Evolutionary conservation across 2,113 vertebrate species (phyloP).

Genomic region (Rhinoptilus africanus): DNA sequence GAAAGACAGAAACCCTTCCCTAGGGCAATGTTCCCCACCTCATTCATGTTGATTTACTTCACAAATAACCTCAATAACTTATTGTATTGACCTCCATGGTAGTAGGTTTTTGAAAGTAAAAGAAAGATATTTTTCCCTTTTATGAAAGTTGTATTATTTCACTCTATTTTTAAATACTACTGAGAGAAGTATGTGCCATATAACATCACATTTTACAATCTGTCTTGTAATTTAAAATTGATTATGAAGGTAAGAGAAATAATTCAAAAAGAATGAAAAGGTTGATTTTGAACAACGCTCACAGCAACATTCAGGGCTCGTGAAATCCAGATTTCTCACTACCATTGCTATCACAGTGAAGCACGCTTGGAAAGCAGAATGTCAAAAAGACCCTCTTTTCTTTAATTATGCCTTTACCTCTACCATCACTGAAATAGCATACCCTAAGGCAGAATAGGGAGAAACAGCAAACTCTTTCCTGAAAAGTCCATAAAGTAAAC

Average conservation of each 20-base stretch:
- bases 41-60: background rate
- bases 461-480: constrained; percentile 7
- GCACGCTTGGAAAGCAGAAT: background rate
- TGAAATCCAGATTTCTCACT: background rate
- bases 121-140: background rate
- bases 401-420: constrained; percentile 19
- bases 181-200: background rate
- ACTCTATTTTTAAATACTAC: background rate
- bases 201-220: background rate
- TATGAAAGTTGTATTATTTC: background rate
- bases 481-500: constrained; percentile 60
- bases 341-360: background rate
- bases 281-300: background rate
- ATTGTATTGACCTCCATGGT: background rate
- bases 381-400: background rate
- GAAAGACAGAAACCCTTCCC: background rate
- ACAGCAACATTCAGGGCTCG: background rate
- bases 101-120: background rate
- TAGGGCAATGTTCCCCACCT: background rate
- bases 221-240: background rate
- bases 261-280: background rate
- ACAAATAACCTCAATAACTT: background rate
- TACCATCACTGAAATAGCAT: background rate
- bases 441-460: background rate
- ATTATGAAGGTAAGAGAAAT: background rate